These are phyloP conservation scores for Philereme vetulata DNA, from an alignment of 2,888 invertebrate species.

Conservation along the genomic window DNA sequence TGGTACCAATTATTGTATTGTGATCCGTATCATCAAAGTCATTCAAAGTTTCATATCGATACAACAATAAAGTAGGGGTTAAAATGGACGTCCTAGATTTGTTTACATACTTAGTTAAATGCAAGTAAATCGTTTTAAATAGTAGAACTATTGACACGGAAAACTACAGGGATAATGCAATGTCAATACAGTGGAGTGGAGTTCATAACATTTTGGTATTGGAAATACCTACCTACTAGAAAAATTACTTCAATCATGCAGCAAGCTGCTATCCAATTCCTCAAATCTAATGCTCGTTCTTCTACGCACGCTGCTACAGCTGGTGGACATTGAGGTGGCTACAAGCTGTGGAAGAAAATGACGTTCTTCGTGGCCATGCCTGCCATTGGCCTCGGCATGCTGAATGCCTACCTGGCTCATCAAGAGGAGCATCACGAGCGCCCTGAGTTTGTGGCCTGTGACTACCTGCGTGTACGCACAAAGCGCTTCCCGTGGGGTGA, in stretches of 20 bases:
- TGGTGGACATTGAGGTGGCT: slow-evolving; percentile 85
- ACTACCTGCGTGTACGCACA: slow-evolving; percentile 89
- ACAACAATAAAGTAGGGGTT: too few relatives aligned
- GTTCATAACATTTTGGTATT: slow-evolving; percentile 17
- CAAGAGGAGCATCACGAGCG: slow-evolving; percentile 83
- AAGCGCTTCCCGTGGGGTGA: slow-evolving; percentile 98
- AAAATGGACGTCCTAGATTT: too few relatives aligned
- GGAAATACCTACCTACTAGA: slow-evolving; percentile 3
- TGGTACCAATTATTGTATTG: too few relatives aligned
- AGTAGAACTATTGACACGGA: too few relatives aligned
- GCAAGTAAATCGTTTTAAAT: too few relatives aligned
- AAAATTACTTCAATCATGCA: slow-evolving; percentile 78
- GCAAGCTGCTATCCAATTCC: slow-evolving; percentile 71
- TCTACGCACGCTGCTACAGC: slow-evolving; percentile 70
- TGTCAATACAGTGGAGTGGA: neutral
- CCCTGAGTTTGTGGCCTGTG: slow-evolving; percentile 90
- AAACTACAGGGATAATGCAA: too few relatives aligned
- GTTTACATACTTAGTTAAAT: too few relatives aligned
- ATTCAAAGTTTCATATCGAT: too few relatives aligned
- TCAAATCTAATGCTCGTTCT: slow-evolving; percentile 73
- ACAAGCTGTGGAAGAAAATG: slow-evolving; percentile 90
- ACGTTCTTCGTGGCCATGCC: slow-evolving; percentile 91
- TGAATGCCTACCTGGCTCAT: slow-evolving; percentile 89
- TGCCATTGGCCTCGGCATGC: slow-evolving; percentile 87
- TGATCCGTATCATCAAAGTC: too few relatives aligned